Evolutionary conservation across 2,888 invertebrate species (phyloP).

Genomic region (Leptopterna dolabrata): DNA sequence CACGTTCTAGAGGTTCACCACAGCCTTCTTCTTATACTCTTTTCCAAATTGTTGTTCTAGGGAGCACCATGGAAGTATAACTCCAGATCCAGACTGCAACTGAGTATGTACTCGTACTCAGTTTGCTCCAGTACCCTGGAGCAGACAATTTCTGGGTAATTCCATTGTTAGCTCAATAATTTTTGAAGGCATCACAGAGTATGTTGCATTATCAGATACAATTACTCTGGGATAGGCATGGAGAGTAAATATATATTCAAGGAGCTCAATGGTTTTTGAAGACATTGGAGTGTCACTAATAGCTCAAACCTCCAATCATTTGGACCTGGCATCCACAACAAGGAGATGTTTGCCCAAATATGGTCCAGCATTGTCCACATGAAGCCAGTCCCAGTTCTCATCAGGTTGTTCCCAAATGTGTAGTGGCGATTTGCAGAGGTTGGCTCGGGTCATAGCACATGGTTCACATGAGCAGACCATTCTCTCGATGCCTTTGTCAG

Average conservation of each 20-base stretch:
- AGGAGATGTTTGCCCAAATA: slow-evolving; percentile 56
- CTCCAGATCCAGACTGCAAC: too few species aligned
- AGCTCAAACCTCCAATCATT: slow-evolving; percentile 59
- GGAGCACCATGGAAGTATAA: too few species aligned
- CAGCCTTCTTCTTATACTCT: too few species aligned
- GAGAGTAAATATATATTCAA: slow-evolving; percentile 53
- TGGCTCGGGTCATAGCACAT: slow-evolving; percentile 53
- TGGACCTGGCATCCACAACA: slow-evolving; percentile 63
- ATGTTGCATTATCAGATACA: slow-evolving; percentile 58
- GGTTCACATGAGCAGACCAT: slow-evolving; percentile 60
- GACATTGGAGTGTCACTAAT: slow-evolving; percentile 39
- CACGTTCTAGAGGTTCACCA: too few species aligned
- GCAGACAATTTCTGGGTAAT: slow-evolving; percentile 54
- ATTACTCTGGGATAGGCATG: slow-evolving; percentile 52
- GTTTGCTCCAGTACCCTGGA: background rate
- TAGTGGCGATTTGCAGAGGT: background rate
- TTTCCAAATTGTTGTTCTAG: too few species aligned
- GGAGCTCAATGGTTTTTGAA: slow-evolving; percentile 43
- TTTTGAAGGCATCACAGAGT: slow-evolving; percentile 55
- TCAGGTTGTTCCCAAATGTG: slow-evolving; percentile 15
- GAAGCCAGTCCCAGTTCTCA: background rate
- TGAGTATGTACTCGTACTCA: too few species aligned
- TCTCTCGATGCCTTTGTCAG: slow-evolving; percentile 63
- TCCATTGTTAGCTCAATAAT: slow-evolving; percentile 49
- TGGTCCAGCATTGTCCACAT: background rate